These are phyloP conservation scores for Tenthredo scrophulariae DNA, from an alignment of 2,888 invertebrate species.

Conservation along the genomic window DNA sequence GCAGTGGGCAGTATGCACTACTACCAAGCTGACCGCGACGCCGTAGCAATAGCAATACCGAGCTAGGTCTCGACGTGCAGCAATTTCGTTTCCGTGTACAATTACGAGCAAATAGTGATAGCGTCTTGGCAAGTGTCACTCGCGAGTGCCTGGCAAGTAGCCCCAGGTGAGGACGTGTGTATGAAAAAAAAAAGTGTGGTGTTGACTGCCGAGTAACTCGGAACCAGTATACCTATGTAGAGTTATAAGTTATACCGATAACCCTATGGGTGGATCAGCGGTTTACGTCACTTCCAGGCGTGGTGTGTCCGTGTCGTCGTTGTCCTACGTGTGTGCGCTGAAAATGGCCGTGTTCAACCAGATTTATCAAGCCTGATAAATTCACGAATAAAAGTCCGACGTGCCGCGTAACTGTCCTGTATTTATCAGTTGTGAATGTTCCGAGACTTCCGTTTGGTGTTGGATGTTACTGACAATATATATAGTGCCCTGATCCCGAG, in stretches of 20 bases:
- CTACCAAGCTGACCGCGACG: constrained; percentile 36
- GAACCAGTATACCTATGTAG: background rate
- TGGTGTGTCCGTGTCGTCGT: constrained; percentile 65
- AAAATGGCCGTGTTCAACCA: constrained; percentile 73
- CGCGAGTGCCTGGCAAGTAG: background rate
- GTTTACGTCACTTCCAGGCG: constrained; percentile 79
- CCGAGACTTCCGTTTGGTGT: background rate
- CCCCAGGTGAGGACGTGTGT: background rate
- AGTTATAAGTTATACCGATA: background rate
- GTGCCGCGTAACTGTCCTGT: background rate
- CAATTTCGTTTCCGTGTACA: constrained; percentile 11
- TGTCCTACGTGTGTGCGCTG: constrained; percentile 67
- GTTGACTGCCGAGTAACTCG: background rate
- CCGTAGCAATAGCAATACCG: constrained; percentile 32
- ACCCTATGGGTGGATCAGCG: constrained; percentile 53
- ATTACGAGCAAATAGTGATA: background rate
- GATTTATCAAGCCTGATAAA: constrained; percentile 40
- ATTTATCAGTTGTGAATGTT: background rate
- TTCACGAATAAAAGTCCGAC: constrained; percentile 3
- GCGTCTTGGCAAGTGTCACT: background rate
- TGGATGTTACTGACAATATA: background rate
- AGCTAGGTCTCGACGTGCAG: constrained; percentile 7
- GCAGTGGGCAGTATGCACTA: constrained; percentile 18
- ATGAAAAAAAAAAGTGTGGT: background rate
- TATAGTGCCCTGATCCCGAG: background rate